phyloP scores from a whole-genome alignment of 2,888 invertebrate genomes.

The Frankliniella intonsa region DNA sequence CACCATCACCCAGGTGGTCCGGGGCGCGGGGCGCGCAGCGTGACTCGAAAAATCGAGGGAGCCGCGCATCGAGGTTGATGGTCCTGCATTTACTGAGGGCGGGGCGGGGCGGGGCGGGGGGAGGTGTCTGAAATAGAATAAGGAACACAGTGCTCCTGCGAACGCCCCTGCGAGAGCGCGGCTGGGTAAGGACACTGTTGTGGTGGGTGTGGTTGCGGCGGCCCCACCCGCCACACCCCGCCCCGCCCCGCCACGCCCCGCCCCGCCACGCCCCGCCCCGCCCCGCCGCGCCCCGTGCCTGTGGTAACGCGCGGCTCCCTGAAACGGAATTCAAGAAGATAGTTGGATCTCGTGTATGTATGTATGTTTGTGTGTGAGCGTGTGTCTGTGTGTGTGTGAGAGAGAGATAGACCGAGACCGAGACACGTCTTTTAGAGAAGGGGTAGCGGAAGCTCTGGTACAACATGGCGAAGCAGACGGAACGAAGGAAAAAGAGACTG shows the following conservation, averaged over 20 bases:
- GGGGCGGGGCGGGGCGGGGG: background rate
- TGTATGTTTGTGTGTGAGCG: too few relatives aligned
- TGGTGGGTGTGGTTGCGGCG: conserved; percentile 32
- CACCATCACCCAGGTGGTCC: background rate
- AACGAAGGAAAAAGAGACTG: too few relatives aligned
- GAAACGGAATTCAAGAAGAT: background rate
- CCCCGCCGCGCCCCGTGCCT: background rate
- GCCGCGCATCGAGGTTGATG: too few relatives aligned
- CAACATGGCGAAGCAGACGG: background rate
- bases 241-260: too few relatives aligned
- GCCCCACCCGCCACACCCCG: too few relatives aligned
- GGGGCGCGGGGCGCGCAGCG: background rate
- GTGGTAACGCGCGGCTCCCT: background rate
- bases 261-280: background rate
- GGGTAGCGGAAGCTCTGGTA: background rate
- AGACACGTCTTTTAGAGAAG: too few relatives aligned
- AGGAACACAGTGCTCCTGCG: conserved; percentile 43
- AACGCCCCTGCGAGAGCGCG: conserved; percentile 68
- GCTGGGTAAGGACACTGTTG: conserved; percentile 44
- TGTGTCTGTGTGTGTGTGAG: too few relatives aligned
- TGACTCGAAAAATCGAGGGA: background rate
- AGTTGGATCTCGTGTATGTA: too few relatives aligned
- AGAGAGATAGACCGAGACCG: too few relatives aligned
- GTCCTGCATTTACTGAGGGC: background rate
- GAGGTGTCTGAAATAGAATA: background rate